Evolutionary conservation across 2,888 invertebrate species (phyloP).

Genomic region (Apodemia zela): DNA sequence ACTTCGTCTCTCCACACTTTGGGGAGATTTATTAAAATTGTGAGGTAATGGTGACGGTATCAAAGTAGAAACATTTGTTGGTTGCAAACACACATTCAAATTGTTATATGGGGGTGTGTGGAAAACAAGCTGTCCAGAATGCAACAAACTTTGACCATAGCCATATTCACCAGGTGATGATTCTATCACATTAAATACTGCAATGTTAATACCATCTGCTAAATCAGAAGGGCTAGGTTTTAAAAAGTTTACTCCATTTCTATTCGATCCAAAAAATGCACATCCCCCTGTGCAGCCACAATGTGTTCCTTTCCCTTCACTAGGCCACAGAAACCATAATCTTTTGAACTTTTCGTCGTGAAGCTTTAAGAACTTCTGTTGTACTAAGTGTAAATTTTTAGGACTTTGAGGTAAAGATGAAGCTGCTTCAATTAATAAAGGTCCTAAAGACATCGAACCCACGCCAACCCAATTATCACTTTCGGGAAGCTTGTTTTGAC

Average conservation of each 20-base stretch:
- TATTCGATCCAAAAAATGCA: constrained; percentile 95
- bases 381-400: constrained; percentile 87
- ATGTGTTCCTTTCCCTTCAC: constrained; percentile 84
- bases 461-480: constrained; percentile 94
- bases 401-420: constrained; percentile 89
- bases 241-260: constrained; percentile 93
- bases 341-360: constrained; percentile 93
- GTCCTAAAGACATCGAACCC: constrained; percentile 93
- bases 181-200: constrained; percentile 85
- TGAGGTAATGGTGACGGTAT: constrained; percentile 70
- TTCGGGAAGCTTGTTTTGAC: constrained; percentile 55
- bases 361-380: constrained; percentile 89
- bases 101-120: constrained; percentile 93
- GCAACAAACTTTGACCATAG: constrained; percentile 96
- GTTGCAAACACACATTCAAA: constrained; percentile 87
- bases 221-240: constrained; percentile 90
- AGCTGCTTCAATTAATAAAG: constrained; percentile 93
- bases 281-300: constrained; percentile 99
- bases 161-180: constrained; percentile 91
- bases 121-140: constrained; percentile 92
- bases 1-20: constrained; percentile 60
- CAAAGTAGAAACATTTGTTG: constrained; percentile 70
- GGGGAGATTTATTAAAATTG: constrained; percentile 62
- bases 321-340: constrained; percentile 97
- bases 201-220: constrained; percentile 90